A percentile compares a stretch with the other conserved stretches of the same genome.
Conservation (phyloP, 1,140 invertebrate species). For the Bombus superbus region DNA sequence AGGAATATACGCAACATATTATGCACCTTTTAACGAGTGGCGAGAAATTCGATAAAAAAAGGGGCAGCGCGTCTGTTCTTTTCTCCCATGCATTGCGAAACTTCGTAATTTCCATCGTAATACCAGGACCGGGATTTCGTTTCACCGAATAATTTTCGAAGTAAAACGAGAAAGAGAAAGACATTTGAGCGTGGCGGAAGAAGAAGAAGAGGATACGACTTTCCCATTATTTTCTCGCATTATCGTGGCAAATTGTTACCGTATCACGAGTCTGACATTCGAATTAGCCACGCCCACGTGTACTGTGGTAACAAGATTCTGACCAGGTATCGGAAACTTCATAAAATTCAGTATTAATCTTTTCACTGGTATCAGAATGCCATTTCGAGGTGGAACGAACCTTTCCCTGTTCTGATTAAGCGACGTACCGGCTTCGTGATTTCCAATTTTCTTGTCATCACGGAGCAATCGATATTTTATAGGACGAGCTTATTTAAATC, state of each 20-base stretch:
- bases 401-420: no score
- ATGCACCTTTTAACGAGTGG: no score
- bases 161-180: neutral
- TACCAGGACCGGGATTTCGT: neutral
- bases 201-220: neutral
- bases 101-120: neutral
- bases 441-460: no score
- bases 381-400: no score
- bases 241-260: neutral
- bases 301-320: constrained; percentile 7
- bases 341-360: constrained; percentile 13
- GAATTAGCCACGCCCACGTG: neutral
- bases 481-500: no score
- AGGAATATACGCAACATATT: no score
- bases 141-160: neutral
- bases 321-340: neutral
- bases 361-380: neutral
- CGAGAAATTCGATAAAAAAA: neutral
- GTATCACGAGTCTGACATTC: neutral
- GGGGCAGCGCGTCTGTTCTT: no score
- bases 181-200: neutral
- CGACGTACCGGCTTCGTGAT: no score
- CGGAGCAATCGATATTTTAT: no score
- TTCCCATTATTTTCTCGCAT: neutral
- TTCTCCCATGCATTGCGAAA: neutral